phyloP scores from a whole-genome alignment of 2,888 invertebrate species.

The Alviniconcha strummeri region DNA sequence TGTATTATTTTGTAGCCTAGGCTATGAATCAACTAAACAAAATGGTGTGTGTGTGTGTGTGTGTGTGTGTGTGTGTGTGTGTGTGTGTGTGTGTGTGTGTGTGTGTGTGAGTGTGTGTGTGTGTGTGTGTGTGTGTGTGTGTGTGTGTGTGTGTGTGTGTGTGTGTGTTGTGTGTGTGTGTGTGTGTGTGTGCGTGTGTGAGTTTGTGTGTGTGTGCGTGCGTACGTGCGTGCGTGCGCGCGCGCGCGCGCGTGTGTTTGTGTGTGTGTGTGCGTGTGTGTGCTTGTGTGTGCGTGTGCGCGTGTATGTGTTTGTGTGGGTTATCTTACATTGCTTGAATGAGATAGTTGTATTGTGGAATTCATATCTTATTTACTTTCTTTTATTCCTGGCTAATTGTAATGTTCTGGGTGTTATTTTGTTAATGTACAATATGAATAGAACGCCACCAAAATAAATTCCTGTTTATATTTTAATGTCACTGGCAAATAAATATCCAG shows the following conservation, averaged over 20 bases:
- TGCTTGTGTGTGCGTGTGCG: not conserved
- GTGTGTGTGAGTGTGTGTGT: not conserved
- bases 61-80: not conserved
- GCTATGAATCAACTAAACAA: too few species aligned
- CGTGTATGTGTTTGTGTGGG: too few species aligned
- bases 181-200: not conserved
- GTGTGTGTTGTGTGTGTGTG: not conserved
- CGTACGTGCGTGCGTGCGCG: not conserved
- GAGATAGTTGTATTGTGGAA: too few species aligned
- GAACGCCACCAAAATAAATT: too few species aligned
- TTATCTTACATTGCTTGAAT: too few species aligned
- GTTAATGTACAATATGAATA: too few species aligned
- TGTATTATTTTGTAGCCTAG: too few species aligned
- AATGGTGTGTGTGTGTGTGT: not conserved
- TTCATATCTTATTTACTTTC: too few species aligned
- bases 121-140: not conserved
- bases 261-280: not conserved
- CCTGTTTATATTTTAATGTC: too few species aligned
- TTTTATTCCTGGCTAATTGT: too few species aligned
- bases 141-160: not conserved
- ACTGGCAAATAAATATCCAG: too few species aligned
- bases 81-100: not conserved
- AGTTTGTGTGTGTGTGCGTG: not conserved
- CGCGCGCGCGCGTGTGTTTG: not conserved
- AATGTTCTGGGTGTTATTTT: too few species aligned